A percentile compares a stretch with the other conserved stretches of the same genome.
Evolutionary conservation across 2,797 vertebrate species (phyloP).

Genomic region (Mormyrops boulengeri): DNA sequence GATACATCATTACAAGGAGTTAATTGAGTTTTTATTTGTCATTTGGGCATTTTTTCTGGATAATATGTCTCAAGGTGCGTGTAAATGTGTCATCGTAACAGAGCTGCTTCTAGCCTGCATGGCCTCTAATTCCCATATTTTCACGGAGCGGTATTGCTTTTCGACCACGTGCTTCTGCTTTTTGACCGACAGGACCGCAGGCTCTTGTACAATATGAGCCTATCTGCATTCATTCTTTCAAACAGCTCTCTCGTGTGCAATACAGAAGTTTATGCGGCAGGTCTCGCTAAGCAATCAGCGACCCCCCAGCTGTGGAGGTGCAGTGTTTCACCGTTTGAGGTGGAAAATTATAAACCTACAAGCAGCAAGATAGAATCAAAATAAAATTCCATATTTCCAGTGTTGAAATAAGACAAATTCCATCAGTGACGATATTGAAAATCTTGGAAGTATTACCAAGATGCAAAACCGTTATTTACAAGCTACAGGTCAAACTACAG

Average conservation of each 20-base stretch:
- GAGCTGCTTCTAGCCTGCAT: too few species aligned
- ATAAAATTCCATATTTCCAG: not conserved
- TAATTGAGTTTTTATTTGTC: not conserved
- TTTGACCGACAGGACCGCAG: not conserved
- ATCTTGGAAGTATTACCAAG: not conserved
- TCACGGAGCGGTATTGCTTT: not conserved
- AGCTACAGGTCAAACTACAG: not conserved
- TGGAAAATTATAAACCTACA: not conserved
- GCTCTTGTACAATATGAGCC: not conserved
- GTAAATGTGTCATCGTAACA: too few species aligned
- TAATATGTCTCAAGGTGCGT: too few species aligned
- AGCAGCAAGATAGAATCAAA: not conserved
- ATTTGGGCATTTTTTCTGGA: too few species aligned
- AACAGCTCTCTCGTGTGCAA: not conserved
- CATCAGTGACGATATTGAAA: not conserved
- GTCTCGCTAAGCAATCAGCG: not conserved
- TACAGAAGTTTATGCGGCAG: not conserved
- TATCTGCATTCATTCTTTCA: not conserved
- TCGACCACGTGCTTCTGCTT: not conserved
- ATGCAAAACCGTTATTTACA: not conserved
- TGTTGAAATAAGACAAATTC: not conserved
- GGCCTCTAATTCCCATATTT: not conserved
- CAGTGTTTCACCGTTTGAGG: not conserved
- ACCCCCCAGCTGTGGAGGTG: not conserved
- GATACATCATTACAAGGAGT: not conserved